phyloP scores from a whole-genome alignment of 2,797 vertebrate genomes.

The Rhabdophis nuchalis region DNA sequence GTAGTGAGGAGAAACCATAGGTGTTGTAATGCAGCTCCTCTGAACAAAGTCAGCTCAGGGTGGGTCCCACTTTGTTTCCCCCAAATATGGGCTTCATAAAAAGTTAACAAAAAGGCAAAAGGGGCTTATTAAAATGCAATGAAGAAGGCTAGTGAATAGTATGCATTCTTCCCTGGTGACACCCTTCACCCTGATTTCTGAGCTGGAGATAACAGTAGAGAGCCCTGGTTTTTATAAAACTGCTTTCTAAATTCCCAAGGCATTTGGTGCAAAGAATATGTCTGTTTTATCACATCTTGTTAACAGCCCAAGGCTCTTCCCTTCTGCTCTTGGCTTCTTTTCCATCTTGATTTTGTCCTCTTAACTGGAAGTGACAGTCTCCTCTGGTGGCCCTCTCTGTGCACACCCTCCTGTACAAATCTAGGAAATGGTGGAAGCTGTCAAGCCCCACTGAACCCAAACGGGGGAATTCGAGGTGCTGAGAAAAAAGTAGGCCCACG shows the following conservation, averaged over 20 bases:
- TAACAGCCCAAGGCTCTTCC: neutral
- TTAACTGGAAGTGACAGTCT: slow-evolving; percentile 18
- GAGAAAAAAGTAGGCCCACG: neutral
- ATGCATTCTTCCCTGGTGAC: slow-evolving; percentile 49
- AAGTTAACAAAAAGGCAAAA: rapidly evolving
- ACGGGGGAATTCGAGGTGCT: neutral
- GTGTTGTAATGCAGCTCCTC: neutral
- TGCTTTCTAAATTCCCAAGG: neutral
- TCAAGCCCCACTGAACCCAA: neutral
- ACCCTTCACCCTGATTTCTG: neutral
- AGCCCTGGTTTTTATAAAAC: slow-evolving; percentile 13
- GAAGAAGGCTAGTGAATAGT: slow-evolving; percentile 40
- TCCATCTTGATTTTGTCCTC: rapidly evolving
- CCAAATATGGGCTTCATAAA: neutral
- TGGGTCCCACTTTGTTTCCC: neutral
- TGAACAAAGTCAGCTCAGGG: neutral
- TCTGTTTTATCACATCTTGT: neutral
- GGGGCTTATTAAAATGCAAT: slow-evolving; percentile 37
- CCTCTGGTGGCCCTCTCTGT: neutral
- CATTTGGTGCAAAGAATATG: rapidly evolving
- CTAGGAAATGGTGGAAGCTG: slow-evolving; percentile 14
- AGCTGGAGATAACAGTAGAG: rapidly evolving
- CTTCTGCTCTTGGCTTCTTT: neutral
- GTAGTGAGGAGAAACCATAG: neutral
- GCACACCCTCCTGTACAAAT: neutral